A percentile compares a stretch with the other conserved stretches of the same genome.
Evolutionary conservation across 2,797 vertebrate genomes (phyloP).

Genomic region (Scolopax rusticola): DNA sequence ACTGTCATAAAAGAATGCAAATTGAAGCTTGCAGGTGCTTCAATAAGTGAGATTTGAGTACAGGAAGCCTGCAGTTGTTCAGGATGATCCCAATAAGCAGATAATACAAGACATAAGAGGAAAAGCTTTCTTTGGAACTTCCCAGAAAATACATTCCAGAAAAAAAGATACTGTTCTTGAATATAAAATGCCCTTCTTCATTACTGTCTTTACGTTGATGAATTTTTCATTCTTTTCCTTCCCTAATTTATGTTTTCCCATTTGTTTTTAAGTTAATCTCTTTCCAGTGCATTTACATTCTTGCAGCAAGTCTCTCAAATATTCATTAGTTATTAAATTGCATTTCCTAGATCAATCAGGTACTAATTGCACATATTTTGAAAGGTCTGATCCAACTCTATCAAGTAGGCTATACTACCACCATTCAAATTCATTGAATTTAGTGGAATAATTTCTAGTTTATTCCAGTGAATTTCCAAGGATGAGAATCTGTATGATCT

Average conservation of each 20-base stretch:
- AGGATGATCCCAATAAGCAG: not conserved
- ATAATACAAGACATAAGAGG: not conserved
- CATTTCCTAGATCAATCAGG: not conserved
- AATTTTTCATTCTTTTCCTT: not conserved
- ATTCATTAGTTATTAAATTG: conserved; percentile 29
- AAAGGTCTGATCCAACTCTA: not conserved
- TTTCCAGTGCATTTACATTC: not conserved
- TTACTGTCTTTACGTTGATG: not conserved
- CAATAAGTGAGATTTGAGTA: not conserved
- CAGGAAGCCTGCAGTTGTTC: not conserved
- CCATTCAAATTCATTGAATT: accelerated
- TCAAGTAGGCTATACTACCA: not conserved
- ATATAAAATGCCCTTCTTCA: not conserved
- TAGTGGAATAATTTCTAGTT: not conserved
- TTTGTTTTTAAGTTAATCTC: not conserved
- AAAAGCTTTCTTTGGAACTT: not conserved
- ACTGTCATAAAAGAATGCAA: not conserved
- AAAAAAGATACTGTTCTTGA: not conserved
- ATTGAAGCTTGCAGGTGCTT: not conserved
- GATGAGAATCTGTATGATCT: not conserved
- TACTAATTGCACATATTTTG: not conserved
- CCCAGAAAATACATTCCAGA: not conserved
- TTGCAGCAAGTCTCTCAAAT: not conserved
- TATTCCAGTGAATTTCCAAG: not conserved
- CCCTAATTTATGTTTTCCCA: not conserved